phyloP scores from a whole-genome alignment of 2,888 invertebrate species.

The Lasioglossum oenotherae region DNA sequence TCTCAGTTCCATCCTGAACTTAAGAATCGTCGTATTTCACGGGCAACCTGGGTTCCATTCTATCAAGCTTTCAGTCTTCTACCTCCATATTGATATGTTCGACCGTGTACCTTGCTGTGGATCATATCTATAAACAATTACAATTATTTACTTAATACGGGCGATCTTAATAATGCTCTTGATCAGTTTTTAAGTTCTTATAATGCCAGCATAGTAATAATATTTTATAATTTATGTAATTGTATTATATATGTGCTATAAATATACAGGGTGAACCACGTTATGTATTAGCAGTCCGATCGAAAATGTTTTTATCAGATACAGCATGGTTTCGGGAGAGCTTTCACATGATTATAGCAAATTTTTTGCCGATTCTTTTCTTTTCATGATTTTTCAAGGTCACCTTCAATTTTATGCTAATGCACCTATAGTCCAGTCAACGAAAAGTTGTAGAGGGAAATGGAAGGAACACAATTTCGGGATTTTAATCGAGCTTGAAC shows the following conservation, averaged over 20 bases:
- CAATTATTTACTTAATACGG: not conserved
- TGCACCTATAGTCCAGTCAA: no score
- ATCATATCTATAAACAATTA: constrained; percentile 28
- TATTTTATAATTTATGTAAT: not conserved
- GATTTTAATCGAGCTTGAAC: no score
- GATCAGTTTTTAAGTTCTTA: not conserved
- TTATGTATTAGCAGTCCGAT: no score
- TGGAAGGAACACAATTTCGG: no score
- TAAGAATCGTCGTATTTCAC: constrained; percentile 69
- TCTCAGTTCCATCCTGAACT: constrained; percentile 65
- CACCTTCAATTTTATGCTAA: no score
- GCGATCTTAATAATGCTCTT: not conserved
- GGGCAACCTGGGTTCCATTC: constrained; percentile 67
- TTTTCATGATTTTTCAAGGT: no score
- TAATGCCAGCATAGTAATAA: not conserved
- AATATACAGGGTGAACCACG: not conserved
- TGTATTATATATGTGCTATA: not conserved
- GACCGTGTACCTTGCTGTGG: constrained; percentile 9
- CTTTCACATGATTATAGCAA: no score
- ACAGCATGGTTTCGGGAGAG: no score
- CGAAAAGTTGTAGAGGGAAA: no score
- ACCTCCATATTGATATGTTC: constrained; percentile 43
- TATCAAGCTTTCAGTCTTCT: constrained; percentile 48
- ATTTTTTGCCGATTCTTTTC: no score
- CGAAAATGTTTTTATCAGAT: no score